phyloP scores from a whole-genome alignment of 2,113 vertebrate genomes.

The Bubalus kerabau region DNA sequence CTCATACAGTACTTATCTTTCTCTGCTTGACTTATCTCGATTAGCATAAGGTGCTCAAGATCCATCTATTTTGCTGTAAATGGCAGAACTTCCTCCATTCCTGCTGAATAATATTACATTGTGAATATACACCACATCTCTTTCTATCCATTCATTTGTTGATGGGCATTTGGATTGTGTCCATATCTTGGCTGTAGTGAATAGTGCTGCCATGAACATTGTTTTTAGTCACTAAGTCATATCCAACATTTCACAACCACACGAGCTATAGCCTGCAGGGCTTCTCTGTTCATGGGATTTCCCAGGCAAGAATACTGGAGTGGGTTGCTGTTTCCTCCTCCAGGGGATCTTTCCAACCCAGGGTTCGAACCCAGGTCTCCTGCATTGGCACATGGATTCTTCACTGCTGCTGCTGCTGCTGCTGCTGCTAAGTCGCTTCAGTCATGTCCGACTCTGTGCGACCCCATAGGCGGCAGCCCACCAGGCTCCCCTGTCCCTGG shows the following conservation, averaged over 20 bases:
- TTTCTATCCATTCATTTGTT: background rate
- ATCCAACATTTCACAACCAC: accelerated
- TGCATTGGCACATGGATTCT: background rate
- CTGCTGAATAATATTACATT: background rate
- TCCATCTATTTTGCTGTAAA: background rate
- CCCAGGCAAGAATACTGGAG: background rate
- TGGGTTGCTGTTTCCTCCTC: background rate
- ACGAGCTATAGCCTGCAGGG: background rate
- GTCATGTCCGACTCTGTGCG: no score
- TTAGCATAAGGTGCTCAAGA: background rate
- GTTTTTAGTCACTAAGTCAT: background rate
- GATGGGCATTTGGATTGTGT: background rate
- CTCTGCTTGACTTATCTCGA: background rate
- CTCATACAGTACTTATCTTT: background rate
- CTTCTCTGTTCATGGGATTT: background rate
- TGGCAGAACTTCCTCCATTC: background rate
- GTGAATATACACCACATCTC: background rate
- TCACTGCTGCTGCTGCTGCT: background rate
- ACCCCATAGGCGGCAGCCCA: no score
- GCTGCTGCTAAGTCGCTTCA: no score
- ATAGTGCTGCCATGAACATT: background rate
- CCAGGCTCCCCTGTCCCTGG: no score
- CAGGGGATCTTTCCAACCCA: background rate
- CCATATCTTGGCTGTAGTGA: background rate
- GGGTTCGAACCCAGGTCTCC: background rate